Base-by-base conservation (phyloP, 2,888 invertebrate genomes). In the Phalera bucephala region DNA sequence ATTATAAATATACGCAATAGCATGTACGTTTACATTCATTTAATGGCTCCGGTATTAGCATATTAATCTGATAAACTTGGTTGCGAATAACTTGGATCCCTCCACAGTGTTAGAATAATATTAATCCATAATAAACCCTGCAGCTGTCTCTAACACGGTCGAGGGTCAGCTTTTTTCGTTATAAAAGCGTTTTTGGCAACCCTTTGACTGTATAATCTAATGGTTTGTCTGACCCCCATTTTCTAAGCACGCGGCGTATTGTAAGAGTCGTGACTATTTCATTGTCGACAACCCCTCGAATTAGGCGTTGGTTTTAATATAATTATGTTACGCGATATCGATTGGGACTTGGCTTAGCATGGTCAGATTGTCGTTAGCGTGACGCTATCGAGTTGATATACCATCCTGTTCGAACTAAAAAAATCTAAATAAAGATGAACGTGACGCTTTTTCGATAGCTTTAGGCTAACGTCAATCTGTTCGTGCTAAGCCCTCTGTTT, bases 171-270 rank as follows among this genome's bases (percentile, higher is more conserved):
- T 67, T 67, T 72, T 75, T 77, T 69, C 66, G 66, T 70, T 69
- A 70, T 68, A 76, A 71, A 69, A 69, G 59, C 69, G 68, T 71
- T 79, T 72, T 86, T 80, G 79, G 83, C 81, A 85, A 87, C 87
- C 88, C 88, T 83, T 85, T 80, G 64, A 63, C 45, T 64, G 52
- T 54, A 62, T 76, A 72, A 76, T 80, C 81, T 84, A 60, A 56
- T 57, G 41, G 44, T 43, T 31, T 25, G 33, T 36, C 48, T 72
- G 69, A 72, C 73, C 81, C 81, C 70, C 63, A 64, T 70, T 72
- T 62, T 65, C 68, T 70, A 73, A 74, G 56, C 69, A 64, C 54
- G 61, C 57, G 59, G 60, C 62, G 49, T n/a, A 59, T 58, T 58
- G 60, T 64, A 64, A 61, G 47, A 44, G 38, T 47, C 40, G 49